phyloP scores from a whole-genome alignment of 2,113 vertebrate species.

The Pituophis catenifer region DNA sequence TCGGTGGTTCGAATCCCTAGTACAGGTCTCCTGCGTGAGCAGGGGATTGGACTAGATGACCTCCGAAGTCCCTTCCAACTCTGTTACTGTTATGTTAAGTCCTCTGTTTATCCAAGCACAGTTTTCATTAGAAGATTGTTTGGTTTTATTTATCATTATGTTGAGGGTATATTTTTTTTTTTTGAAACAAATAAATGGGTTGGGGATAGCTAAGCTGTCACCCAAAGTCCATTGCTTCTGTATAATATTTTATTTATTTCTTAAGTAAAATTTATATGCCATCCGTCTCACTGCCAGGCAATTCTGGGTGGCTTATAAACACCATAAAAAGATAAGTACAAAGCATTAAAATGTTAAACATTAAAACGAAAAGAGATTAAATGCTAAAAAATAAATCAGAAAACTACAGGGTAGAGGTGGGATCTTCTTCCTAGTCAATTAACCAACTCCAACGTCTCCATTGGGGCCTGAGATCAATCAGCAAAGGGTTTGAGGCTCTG shows the following conservation, averaged over 20 bases:
- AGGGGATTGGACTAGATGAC: too few species aligned
- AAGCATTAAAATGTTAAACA: not conserved
- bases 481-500: too few species aligned
- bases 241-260: not conserved
- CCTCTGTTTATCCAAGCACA: not conserved
- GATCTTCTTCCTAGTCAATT: not conserved
- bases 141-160: not conserved
- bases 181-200: not conserved
- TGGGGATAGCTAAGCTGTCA: not conserved
- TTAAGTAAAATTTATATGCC: not conserved
- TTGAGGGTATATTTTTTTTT: not conserved
- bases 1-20: too few species aligned
- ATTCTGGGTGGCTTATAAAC: not conserved
- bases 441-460: too few species aligned
- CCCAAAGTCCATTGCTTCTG: not conserved
- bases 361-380: not conserved
- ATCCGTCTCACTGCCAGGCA: not conserved
- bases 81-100: too few species aligned
- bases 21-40: too few species aligned
- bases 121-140: not conserved
- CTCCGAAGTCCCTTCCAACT: too few species aligned
- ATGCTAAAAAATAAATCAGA: not conserved
- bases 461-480: too few species aligned
- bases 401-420: too few species aligned
- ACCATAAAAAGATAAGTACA: not conserved